Conservation (phyloP, 2,113 vertebrate genomes). For the Centropristis striata region DNA sequence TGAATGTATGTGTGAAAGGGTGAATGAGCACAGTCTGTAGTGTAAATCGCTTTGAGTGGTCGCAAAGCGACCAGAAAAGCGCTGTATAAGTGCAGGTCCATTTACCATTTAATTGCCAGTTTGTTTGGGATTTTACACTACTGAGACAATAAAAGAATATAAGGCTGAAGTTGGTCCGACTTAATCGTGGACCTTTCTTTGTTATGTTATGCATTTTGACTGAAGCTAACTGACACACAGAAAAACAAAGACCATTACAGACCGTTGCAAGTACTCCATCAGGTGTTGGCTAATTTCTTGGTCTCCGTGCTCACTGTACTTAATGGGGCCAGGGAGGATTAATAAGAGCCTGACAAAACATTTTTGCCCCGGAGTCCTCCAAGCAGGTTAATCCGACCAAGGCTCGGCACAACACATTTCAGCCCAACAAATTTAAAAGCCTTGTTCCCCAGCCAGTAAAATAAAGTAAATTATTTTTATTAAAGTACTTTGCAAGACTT, state of each 20-base stretch:
- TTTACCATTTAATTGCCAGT: too few relatives aligned
- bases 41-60: too few relatives aligned
- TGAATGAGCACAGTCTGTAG: too few relatives aligned
- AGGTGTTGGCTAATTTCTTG: not conserved
- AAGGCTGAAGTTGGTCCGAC: not conserved
- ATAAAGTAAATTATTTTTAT: not conserved
- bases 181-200: not conserved
- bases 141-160: not conserved
- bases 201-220: not conserved
- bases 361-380: not conserved
- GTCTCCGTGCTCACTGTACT: too few relatives aligned
- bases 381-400: not conserved
- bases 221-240: not conserved
- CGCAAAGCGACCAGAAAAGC: too few relatives aligned
- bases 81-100: too few relatives aligned
- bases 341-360: not conserved
- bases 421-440: not conserved
- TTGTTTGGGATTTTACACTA: not conserved
- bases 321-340: not conserved
- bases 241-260: not conserved
- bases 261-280: not conserved
- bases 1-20: too few relatives aligned
- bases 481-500: not conserved
- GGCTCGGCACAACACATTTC: not conserved
- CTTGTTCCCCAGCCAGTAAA: constrained; percentile 1